Evolutionary conservation across 2,113 vertebrate species (phyloP).

Genomic region (Nesogale talazaci): DNA sequence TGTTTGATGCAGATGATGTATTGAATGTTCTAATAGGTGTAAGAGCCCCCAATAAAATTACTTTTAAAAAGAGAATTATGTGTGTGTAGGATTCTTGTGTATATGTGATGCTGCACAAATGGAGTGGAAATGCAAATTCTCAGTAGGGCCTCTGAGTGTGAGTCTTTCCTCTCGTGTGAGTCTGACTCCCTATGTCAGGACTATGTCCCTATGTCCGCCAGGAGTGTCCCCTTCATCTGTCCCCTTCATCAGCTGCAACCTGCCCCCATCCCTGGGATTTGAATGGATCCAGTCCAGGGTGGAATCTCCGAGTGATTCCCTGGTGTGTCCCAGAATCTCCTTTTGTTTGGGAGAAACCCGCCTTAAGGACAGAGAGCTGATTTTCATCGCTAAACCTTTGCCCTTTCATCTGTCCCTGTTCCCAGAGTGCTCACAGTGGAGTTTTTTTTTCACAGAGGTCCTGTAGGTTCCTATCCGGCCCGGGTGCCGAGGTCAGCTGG

Average conservation of each 20-base stretch:
- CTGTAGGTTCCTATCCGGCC: not conserved
- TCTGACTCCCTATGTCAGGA: not conserved
- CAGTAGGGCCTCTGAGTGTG: too few relatives aligned
- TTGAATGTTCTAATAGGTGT: too few relatives aligned
- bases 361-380: not conserved
- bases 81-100: too few relatives aligned
- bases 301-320: not conserved
- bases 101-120: too few relatives aligned
- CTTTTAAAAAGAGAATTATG: too few relatives aligned
- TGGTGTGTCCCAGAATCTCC: too few relatives aligned
- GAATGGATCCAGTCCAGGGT: not conserved
- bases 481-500: not conserved
- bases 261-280: not conserved
- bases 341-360: slow-evolving; percentile 4
- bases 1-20: too few relatives aligned
- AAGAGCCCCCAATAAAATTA: too few relatives aligned
- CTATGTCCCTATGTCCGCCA: not conserved
- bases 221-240: not conserved
- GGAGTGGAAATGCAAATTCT: too few relatives aligned
- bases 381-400: not conserved
- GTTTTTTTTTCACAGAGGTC: too few relatives aligned
- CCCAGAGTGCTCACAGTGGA: not conserved
- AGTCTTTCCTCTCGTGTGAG: too few relatives aligned
- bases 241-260: not conserved
- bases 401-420: not conserved